Base-by-base conservation (phyloP, 2,797 vertebrate genomes). In the Urosaurus nigricauda region DNA sequence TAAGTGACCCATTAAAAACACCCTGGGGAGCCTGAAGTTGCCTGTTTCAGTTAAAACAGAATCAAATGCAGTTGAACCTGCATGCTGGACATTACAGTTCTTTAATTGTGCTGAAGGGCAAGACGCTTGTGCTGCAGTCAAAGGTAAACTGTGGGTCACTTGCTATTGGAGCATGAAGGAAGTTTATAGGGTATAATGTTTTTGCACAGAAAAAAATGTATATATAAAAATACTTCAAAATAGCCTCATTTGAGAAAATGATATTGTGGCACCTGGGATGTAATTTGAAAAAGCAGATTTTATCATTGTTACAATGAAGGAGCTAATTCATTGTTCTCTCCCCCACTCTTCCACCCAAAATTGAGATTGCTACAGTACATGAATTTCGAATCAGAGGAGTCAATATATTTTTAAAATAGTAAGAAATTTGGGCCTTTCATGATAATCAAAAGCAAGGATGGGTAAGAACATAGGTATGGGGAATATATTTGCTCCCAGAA, bases 1-100 rank as follows among this genome's bases (percentile, higher is more conserved):
- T 94, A 92, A 91, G 92, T 89, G 94, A 94, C 88, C 92, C 90
- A 29, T 89, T 93, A 87, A 94, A 93, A 90, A 90, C 83, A 29
- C 92, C 83, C 93, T 8, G 3, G 73, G 93, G 95, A 94, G 60
- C 92, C 92, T 37, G 21, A 70, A 53, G 32, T 80, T 93, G 93
- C 93, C 89, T 91, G 74, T 91, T 96, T 93, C 80, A 92, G 90
- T 91, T 29, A 87, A 70, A 92, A 94, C 78, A 40, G 93, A 95
- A 94, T 87, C 0, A 93, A 94, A 94, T 65, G 21, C 16, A 83
- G 85, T 93, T 92, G 88, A 91, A 93, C 85, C 79, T 90, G 83
- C 11, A 17, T 1, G 35, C 86, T 79, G 83, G 73, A 9, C 0
- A 21, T 88, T 83, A 70, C 19, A 74, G 58, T 75, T 79, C 85